Conservation (phyloP, 2,888 invertebrate genomes). For the Noctua pronuba region DNA sequence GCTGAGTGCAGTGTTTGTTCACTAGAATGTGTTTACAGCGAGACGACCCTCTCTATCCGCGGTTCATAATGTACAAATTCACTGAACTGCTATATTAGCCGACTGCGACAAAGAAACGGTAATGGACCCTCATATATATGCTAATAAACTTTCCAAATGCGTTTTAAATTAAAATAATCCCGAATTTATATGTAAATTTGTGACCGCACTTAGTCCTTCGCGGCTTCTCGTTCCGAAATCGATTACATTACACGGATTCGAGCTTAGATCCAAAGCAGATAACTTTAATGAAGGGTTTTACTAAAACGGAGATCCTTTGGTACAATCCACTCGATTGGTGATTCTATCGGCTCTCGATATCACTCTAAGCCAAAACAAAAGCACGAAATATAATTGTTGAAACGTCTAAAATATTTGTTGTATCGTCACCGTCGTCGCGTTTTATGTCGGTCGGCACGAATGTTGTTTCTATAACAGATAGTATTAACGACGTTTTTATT, state of each 20-base stretch:
- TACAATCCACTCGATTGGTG: conserved; percentile 80
- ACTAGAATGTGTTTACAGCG: conserved; percentile 67
- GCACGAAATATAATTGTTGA: conserved; percentile 59
- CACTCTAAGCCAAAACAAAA: conserved; percentile 52
- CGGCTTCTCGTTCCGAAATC: conserved; percentile 87
- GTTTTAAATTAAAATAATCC: conserved; percentile 90
- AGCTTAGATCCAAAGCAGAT: conserved; percentile 84
- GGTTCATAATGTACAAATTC: conserved; percentile 78
- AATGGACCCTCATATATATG: conserved; percentile 87
- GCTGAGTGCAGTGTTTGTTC: conserved; percentile 79
- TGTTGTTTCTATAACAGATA: conserved; percentile 74
- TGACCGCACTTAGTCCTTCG: conserved; percentile 88
- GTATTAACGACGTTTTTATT: conserved; percentile 77
- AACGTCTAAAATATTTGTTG: conserved; percentile 69
- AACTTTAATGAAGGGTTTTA: conserved; percentile 87
- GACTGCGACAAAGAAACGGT: conserved; percentile 85
- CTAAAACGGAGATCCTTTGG: conserved; percentile 81
- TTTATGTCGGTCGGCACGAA: conserved; percentile 74
- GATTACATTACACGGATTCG: conserved; percentile 87
- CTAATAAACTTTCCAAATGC: conserved; percentile 88
- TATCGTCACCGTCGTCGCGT: conserved; percentile 70
- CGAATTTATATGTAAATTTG: conserved; percentile 89
- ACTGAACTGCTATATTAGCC: conserved; percentile 84
- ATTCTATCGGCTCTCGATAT: conserved; percentile 70
- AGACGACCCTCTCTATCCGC: conserved; percentile 67